Base-by-base conservation (phyloP, 2,113 vertebrate genomes). In the Neolamprologus toae region DNA sequence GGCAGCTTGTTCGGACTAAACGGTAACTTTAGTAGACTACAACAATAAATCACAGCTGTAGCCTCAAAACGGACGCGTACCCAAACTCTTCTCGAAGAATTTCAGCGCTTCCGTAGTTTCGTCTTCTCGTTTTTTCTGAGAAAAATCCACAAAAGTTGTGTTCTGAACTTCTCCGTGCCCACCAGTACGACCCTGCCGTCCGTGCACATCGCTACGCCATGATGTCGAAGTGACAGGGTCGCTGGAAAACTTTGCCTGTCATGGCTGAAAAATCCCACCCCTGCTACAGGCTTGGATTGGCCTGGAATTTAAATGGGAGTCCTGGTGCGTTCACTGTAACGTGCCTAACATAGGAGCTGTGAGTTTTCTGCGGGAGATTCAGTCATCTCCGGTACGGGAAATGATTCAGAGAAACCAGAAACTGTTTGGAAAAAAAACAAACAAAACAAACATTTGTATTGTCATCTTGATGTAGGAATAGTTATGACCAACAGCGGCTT, bases 161-260 rank as follows among this genome's bases (percentile, higher is more conserved):
- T 90, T 81, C 55, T 63, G 5, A 91, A 93, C 84, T 93, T 94
- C 51, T 88, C 73, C 23, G 73, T 82, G 66, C 49, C 91, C 81
- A 86, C 88, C 78, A 89, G 89, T 33, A 54, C 28, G 21, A 17
- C 21, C 89, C 87, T 81, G 4, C 53, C 45, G 40, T 7, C 17
- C 49, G 47, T 80, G 92, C 90, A 85, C 95, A 92, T 94, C 83
- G 47, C 95, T 96, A 96, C 96, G 96, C 96, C 96, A 97, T 97
- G 95, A 97, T 96, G 94, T 95, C 93, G 88, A 82, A 92, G 93
- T 93, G 93, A 91, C 91, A 78, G 71, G 81, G 59, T 42, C 35
- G 87, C 37, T 85, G 87, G 86, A 96, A 95, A 94, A 90, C 85
- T 90, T 76, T 28, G 86, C 86, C 94, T 96, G 96, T 96, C 95